Evolutionary conservation across 1,140 invertebrate genomes (phyloP), one percentile per base, ranked within the genome.

Genomic region (Drosophila tani): DNA sequence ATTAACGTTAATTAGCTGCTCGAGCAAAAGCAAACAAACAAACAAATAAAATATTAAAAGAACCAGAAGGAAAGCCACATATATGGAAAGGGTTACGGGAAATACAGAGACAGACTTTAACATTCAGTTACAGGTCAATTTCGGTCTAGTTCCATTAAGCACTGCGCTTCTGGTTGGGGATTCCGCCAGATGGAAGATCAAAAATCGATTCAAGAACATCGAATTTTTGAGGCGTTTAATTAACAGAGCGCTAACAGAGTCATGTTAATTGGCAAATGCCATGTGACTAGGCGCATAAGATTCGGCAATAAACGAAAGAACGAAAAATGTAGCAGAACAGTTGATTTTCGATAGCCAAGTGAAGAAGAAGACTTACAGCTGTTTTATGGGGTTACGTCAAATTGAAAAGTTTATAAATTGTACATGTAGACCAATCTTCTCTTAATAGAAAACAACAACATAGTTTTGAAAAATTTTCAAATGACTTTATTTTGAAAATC

Each of bases 1-100:
- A 76, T 87, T 76, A 66, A 66, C 69, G 57, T 57, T 82, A 85
- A 82, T 86, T 82, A 76, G 69, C 62, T 69, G 63, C 41, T 47
- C 63, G 69, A 55, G 58, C 58, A 59, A 66, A 58, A 35, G 67
- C 53, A 76, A 75, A 74, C 58, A 74, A 7, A 24, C 35, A 40
- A 24, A 32, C 11, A 40, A 40, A 40, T 56, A 21, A 38, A 40
- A 56, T 24, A 40, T 21, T 24, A 21, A 40, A 51, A 14, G 40
- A n/a, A 12, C 11, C 24, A 46, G 14, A 65, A 46, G 19, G 53
- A 32, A 40, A 11, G 35, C 6, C n/a, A 29, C n/a, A 35, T 14
- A 11, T 29, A n/a, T 45, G 4, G n/a, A 40, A 46, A 41, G 35
- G 63, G 27, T 41, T 67, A 21, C 9, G 15, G n/a, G 46, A 17